A percentile compares a stretch with the other conserved stretches of the same genome.
Evolutionary conservation across 1,140 invertebrate genomes (phyloP).

Genomic region (Zaprionus ornatus): DNA sequence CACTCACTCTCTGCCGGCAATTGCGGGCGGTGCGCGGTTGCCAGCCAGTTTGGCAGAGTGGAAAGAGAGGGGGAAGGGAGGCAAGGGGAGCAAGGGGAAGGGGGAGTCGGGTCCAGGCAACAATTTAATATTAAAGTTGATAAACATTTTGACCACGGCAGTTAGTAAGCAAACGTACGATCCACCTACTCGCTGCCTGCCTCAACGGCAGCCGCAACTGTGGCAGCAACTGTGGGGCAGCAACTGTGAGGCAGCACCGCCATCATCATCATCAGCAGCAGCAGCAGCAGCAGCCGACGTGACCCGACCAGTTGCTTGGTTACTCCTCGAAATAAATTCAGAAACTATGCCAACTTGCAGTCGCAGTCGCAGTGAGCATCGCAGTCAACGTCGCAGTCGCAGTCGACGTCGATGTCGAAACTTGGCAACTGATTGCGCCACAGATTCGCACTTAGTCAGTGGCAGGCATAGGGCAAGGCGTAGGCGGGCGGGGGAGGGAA

Average conservation of each 20-base stretch:
- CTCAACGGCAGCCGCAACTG: conserved; percentile 69
- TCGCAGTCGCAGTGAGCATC: conserved; percentile 11
- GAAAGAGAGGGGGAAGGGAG: not conserved
- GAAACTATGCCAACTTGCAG: conserved; percentile 64
- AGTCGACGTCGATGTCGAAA: conserved; percentile 31
- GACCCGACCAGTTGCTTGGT: conserved; percentile 54
- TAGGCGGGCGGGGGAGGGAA: not conserved
- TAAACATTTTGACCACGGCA: conserved; percentile 83
- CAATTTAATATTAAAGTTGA: conserved; percentile 84
- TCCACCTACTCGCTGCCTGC: conserved; percentile 80
- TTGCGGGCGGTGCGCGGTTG: conserved; percentile 61
- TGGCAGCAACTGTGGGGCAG: conserved; percentile 24
- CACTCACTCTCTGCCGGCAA: conserved; percentile 63
- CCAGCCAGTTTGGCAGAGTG: conserved; percentile 48
- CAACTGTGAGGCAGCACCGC: conserved; percentile 40
- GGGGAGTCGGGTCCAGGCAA: conserved; percentile 53
- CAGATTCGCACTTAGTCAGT: conserved; percentile 81
- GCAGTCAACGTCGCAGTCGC: conserved; percentile 8
- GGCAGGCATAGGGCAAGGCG: conserved; percentile 40
- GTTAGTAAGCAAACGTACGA: conserved; percentile 83
- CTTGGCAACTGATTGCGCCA: conserved; percentile 78
- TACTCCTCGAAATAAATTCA: conserved; percentile 70
- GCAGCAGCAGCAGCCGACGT: conserved; percentile 51
- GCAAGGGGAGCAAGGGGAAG: not conserved
- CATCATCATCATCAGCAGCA: conserved; percentile 43